These are phyloP conservation scores for Quadroppia sp. DNA, from an alignment of 2,888 invertebrate genomes.

Conservation along the genomic window DNA sequence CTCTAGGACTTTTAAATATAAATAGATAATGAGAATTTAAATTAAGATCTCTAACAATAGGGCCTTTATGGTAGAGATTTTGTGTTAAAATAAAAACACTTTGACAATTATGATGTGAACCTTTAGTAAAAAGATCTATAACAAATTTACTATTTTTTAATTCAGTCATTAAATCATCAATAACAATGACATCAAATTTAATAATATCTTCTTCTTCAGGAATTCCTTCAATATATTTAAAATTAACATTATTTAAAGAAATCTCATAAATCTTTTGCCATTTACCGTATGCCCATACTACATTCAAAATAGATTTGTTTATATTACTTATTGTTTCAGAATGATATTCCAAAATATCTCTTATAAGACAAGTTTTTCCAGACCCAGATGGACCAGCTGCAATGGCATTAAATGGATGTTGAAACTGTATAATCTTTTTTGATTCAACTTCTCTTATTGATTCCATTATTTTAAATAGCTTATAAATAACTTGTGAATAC, in stretches of 20 bases:
- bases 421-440: too few species aligned
- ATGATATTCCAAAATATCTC: background rate
- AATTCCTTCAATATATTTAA: conserved; percentile 11
- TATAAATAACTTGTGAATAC: too few species aligned
- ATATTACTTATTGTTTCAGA: background rate
- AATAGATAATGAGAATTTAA: background rate
- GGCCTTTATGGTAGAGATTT: conserved; percentile 12
- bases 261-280: background rate
- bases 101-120: conserved; percentile 8
- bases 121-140: background rate
- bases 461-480: too few species aligned
- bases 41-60: background rate
- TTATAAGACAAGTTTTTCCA: background rate
- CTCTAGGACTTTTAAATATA: conserved; percentile 42
- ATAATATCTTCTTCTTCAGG: conserved; percentile 4
- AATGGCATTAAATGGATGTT: conserved; percentile 12
- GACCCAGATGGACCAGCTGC: background rate
- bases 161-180: conserved; percentile 5
- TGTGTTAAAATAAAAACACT: conserved; percentile 3
- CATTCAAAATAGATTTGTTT: background rate
- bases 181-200: background rate
- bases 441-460: too few species aligned
- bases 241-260: background rate
- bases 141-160: background rate
- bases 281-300: conserved; percentile 10